Evolutionary conservation across 2,888 invertebrate species (phyloP).

Genomic region (Mactromeris polynyma): DNA sequence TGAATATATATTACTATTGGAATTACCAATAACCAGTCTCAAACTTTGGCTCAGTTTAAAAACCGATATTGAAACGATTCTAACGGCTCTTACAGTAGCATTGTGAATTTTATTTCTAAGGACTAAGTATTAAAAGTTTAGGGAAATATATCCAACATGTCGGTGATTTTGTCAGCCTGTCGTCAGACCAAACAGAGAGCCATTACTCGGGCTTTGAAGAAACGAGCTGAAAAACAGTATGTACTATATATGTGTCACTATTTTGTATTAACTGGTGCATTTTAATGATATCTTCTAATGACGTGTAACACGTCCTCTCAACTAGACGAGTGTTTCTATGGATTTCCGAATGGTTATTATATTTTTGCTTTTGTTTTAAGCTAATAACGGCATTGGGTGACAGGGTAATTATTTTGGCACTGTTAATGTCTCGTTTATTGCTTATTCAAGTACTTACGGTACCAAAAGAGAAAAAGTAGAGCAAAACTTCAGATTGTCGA

Average conservation of each 20-base stretch:
- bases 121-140: constrained; percentile 11
- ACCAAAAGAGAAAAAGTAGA: no score
- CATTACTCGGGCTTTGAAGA: constrained; percentile 77
- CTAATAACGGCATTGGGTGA: no score
- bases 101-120: constrained; percentile 20
- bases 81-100: neutral
- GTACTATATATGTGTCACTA: no score
- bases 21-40: constrained; percentile 26
- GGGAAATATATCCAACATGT: constrained; percentile 62
- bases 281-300: neutral
- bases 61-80: constrained; percentile 9
- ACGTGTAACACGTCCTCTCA: neutral
- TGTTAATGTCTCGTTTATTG: no score
- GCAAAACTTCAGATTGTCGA: no score
- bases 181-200: constrained; percentile 74
- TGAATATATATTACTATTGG: constrained; percentile 8
- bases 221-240: constrained; percentile 77
- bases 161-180: constrained; percentile 78
- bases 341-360: no score
- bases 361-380: no score
- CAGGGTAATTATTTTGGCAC: no score
- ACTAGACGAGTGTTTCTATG: no score
- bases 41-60: constrained; percentile 5
- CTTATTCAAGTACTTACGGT: no score
- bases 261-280: neutral